These are phyloP conservation scores for Gavialis gangeticus DNA, from an alignment of 2,113 vertebrate species.

Conservation along the genomic window DNA sequence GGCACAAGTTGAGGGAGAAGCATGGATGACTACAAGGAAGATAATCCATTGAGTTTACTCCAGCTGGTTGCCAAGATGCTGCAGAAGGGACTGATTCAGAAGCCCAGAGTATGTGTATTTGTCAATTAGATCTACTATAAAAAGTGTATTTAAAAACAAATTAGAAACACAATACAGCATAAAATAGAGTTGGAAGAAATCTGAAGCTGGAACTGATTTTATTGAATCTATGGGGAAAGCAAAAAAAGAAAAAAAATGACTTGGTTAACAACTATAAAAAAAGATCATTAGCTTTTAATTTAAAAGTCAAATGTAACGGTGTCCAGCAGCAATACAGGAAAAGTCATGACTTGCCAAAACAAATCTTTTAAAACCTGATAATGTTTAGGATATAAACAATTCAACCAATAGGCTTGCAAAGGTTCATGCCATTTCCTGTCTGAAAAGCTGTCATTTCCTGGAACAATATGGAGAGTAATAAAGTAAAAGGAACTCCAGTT, in stretches of 20 bases:
- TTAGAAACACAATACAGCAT: conserved; percentile 33
- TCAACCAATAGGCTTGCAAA: conserved; percentile 33
- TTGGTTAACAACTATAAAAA: conserved; percentile 56
- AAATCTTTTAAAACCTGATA: conserved; percentile 69
- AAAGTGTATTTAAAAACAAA: conserved; percentile 48
- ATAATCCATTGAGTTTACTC: not conserved
- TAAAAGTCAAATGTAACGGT: conserved; percentile 9
- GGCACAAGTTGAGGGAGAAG: not conserved
- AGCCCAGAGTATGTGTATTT: conserved; percentile 15
- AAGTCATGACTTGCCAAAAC: conserved; percentile 62
- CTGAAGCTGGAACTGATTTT: conserved; percentile 54
- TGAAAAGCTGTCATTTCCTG: not conserved
- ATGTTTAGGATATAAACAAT: conserved; percentile 70
- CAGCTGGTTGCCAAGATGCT: not conserved
- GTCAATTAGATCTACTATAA: conserved; percentile 39
- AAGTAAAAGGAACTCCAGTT: conserved; percentile 28
- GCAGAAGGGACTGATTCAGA: not conserved
- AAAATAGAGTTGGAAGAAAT: conserved; percentile 1
- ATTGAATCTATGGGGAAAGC: conserved; percentile 27
- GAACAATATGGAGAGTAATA: not conserved
- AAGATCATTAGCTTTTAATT: conserved; percentile 57
- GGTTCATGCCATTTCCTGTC: conserved; percentile 44
- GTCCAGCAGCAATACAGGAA: conserved; percentile 58
- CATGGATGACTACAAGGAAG: not conserved
- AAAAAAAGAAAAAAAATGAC: conserved; percentile 24